These are phyloP conservation scores for Oryzias javanicus DNA, from an alignment of 2,113 vertebrate species.

Conservation along the genomic window DNA sequence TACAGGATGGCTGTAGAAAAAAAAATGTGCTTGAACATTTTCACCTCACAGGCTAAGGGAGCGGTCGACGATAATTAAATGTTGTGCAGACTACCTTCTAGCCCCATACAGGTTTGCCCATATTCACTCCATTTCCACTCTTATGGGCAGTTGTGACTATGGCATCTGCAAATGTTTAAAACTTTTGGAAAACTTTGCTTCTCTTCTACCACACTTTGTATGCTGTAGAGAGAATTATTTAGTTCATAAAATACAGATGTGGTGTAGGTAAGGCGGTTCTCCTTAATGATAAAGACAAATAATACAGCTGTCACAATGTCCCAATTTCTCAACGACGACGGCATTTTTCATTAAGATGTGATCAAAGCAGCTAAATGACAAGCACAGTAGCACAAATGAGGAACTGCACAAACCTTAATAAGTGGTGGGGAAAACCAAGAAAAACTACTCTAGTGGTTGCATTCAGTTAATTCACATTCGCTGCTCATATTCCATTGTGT, in stretches of 20 bases:
- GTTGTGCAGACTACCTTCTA: no score
- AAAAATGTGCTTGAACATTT: no score
- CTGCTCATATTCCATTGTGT: constrained; percentile 16
- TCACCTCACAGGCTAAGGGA: no score
- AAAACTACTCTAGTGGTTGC: constrained; percentile 46
- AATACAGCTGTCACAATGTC: constrained; percentile 37
- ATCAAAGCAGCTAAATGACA: constrained; percentile 66
- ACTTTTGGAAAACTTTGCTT: no score
- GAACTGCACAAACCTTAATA: constrained; percentile 41
- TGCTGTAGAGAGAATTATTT: background rate
- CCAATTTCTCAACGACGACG: constrained; percentile 35
- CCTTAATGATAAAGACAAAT: constrained; percentile 41
- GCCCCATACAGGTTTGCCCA: no score
- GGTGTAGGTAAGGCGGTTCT: constrained; percentile 19
- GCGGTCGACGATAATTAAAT: no score
- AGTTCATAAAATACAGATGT: background rate
- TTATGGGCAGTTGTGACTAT: no score
- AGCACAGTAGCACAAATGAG: constrained; percentile 46
- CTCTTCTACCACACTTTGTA: background rate
- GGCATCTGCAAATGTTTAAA: no score
- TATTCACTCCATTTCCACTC: no score
- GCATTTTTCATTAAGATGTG: constrained; percentile 39
- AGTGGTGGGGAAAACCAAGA: constrained; percentile 41
- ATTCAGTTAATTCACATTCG: constrained; percentile 42
- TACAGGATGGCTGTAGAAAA: no score